Conservation (phyloP, 2,888 invertebrate genomes). For the Urechis unicinctus region DNA sequence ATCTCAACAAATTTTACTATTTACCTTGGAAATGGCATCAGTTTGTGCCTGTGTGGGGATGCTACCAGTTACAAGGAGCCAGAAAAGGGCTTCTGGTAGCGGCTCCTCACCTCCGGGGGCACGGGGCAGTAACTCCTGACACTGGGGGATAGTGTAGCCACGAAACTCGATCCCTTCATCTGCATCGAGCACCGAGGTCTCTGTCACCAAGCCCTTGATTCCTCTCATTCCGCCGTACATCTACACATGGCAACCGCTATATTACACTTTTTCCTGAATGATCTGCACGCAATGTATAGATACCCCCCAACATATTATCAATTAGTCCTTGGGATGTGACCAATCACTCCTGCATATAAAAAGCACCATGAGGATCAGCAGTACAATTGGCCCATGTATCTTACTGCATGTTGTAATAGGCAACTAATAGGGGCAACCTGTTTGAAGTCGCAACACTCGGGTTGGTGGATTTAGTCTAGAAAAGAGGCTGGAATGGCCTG, state of each 20-base stretch:
- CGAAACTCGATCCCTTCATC: slow-evolving; percentile 95
- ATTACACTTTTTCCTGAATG: background rate
- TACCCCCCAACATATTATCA: too few relatives aligned
- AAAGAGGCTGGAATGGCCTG: too few relatives aligned
- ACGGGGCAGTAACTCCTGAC: slow-evolving; percentile 78
- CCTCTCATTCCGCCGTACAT: slow-evolving; percentile 91
- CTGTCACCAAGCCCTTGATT: slow-evolving; percentile 88
- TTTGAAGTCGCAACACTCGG: too few relatives aligned
- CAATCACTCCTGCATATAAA: too few relatives aligned
- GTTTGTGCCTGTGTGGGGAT: slow-evolving; percentile 76
- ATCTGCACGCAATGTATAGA: too few relatives aligned
- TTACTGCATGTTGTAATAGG: too few relatives aligned
- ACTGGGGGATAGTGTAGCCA: slow-evolving; percentile 86
- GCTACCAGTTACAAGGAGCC: slow-evolving; percentile 84
- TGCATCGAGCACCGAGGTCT: slow-evolving; percentile 88
- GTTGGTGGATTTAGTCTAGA: too few relatives aligned
- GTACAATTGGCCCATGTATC: too few relatives aligned
- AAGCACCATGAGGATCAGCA: too few relatives aligned
- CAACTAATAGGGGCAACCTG: too few relatives aligned
- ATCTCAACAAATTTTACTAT: background rate
- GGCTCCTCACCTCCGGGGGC: slow-evolving; percentile 72
- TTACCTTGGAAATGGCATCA: slow-evolving; percentile 42
- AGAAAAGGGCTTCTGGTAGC: slow-evolving; percentile 89
- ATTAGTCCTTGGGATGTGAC: too few relatives aligned
- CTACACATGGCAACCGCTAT: slow-evolving; percentile 31